Evolutionary conservation across 2,888 invertebrate genomes (phyloP), one percentile per base, ranked within the genome.

Genomic region (Calliphora vomitoria): DNA sequence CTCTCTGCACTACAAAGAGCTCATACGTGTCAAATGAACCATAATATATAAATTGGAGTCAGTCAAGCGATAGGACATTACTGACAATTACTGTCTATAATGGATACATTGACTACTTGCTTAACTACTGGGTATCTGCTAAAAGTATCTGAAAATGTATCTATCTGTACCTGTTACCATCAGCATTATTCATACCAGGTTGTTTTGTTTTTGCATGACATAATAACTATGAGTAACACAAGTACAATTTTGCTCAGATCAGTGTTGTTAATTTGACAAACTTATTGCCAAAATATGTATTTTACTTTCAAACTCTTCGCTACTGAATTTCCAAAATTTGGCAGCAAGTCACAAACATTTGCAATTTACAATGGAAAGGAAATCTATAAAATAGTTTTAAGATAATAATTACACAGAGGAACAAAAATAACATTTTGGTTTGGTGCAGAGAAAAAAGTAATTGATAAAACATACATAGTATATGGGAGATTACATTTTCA

Each of bases 81-180:
- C n/a, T n/a, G n/a, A n/a, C n/a, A n/a, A n/a, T n/a, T n/a, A n/a
- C n/a, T n/a, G n/a, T n/a, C n/a, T n/a, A n/a, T n/a, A n/a, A n/a
- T n/a, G n/a, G n/a, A n/a, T n/a, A n/a, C n/a, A n/a, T n/a, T n/a
- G n/a, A n/a, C n/a, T n/a, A n/a, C n/a, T n/a, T n/a, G n/a, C n/a
- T n/a, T n/a, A n/a, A n/a, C n/a, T n/a, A n/a, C n/a, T 31, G 31
- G 3, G 31, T 31, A 71, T 53, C 50, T 71, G 35, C 6, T 11
- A 38, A 35, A 53, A 53, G n/a, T 53, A 71, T 35, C 18, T 44
- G 50, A 35, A 64, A 60, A 60, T 50, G 62, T 64, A 75, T 44
- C 72, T 8, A 44, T 44, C 20, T 58, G 64, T 18, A 78, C 20
- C 78, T 78, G 20, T 53, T 78, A 38, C 47, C 50, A 76, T 58